Base-by-base conservation (phyloP, 2,797 vertebrate species). In the Melanotaenia parkinsoni region DNA sequence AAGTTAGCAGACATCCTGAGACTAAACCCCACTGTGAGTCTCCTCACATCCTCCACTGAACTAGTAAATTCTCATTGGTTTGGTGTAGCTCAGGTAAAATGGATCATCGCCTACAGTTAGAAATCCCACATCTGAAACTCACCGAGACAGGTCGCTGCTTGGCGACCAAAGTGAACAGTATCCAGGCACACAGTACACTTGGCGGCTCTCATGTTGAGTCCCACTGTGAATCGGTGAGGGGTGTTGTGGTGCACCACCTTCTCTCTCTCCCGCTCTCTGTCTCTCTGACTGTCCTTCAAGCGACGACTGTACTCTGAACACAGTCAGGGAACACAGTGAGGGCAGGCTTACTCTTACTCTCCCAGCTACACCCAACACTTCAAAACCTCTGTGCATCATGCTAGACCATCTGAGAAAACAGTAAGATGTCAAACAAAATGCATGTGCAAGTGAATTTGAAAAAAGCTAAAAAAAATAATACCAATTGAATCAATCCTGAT, bases 141-240 rank as follows among this genome's bases (percentile, higher is more conserved):
- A 99, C 97, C 97, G 0, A 97, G 95, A 77, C 98, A 99, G 72
- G 97, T 99, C 14, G 98, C 97, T 0, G 97, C 98, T 77, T 99
- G 98, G 13, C 98, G 95, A 37, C 97, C 98, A 1, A 99, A 99
- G 93, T 99, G 98, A 86, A 99, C 97, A 0, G 97, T 99, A 76
- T 99, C 98, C 94, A 99, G 94, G 77, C 98, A 99, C 86, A 99
- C 98, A 0, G 96, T 97, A 0, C 98, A 99, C 89, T 99, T 99
- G 14, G 98, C 97, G 7, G 98, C 98, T 82, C 98, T 95, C 98
- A 99, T 99, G 85, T 99, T 99, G 76, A 99, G 95, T 58, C 97
- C 98, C 86, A 99, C 96, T 0, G 97, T 98, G 91, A 99, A 99
- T 63, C 96, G 96, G 85, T 99, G 98, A 43, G 97, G 95, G 66